phyloP scores from a whole-genome alignment of 1,140 invertebrate genomes.

The Cydia fagiglandana region DNA sequence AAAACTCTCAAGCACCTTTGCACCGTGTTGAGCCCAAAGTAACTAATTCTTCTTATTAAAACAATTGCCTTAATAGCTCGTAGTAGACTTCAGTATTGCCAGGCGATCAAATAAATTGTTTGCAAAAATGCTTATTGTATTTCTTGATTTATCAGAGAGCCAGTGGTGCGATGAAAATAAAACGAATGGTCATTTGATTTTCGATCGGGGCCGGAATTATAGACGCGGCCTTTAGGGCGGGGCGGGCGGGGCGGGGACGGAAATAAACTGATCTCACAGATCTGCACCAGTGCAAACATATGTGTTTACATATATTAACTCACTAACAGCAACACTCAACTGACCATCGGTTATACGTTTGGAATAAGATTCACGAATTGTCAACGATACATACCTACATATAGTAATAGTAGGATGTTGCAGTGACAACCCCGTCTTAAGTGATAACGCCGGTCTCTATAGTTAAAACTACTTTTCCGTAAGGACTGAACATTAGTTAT shows the following conservation, averaged over 20 bases:
- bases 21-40: background rate
- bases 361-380: background rate
- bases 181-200: constrained; percentile 13
- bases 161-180: background rate
- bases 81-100: background rate
- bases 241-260: constrained; percentile 1
- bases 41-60: too few species aligned
- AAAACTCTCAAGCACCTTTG: background rate
- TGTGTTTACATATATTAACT: background rate
- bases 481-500: too few species aligned
- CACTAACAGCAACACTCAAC: background rate
- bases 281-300: background rate
- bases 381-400: too few species aligned
- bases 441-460: too few species aligned
- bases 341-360: too few species aligned
- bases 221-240: background rate
- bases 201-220: background rate
- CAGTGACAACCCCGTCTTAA: too few species aligned
- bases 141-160: background rate
- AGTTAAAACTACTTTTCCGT: too few species aligned
- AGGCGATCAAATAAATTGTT: background rate
- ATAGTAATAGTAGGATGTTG: too few species aligned
- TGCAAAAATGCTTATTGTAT: background rate
- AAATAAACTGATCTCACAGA: constrained; percentile 9
- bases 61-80: too few species aligned